Percentiles rank a stretch among this genome's conserved stretches.
phyloP scores from a whole-genome alignment of 2,113 vertebrate species.

The Heteronetta atricapilla region DNA sequence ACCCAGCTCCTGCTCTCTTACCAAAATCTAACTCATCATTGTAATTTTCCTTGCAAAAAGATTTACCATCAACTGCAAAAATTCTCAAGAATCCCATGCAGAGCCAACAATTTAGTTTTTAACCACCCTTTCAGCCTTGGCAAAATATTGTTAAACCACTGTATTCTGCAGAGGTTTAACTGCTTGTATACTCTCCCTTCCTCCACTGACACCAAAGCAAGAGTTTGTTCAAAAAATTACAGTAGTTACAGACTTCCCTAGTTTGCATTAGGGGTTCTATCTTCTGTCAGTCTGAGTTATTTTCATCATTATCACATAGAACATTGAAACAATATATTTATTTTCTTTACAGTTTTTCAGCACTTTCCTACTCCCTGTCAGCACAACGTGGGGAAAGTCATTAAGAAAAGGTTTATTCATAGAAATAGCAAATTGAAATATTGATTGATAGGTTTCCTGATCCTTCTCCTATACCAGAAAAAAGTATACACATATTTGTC shows the following conservation, averaged over 20 bases:
- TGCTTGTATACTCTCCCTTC: not conserved
- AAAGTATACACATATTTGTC: not conserved
- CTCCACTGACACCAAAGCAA: not conserved
- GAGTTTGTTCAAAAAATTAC: not conserved
- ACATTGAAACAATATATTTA: not conserved
- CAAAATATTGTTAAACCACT: not conserved
- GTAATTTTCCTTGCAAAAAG: not conserved
- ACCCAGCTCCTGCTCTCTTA: not conserved
- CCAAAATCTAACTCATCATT: not conserved
- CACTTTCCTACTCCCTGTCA: not conserved
- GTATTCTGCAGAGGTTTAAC: not conserved
- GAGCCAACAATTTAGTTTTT: not conserved
- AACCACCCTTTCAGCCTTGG: not conserved
- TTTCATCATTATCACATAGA: not conserved
- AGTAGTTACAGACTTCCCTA: not conserved
- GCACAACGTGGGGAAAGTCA: not conserved
- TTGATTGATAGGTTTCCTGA: not conserved
- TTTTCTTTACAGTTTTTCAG: not conserved
- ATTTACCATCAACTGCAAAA: not conserved
- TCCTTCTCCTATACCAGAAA: not conserved
- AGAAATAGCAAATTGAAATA: constrained; percentile 12
- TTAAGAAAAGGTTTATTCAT: constrained; percentile 10
- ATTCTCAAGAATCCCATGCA: not conserved
- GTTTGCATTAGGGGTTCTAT: not conserved
- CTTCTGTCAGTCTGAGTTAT: not conserved